Conservation (phyloP, 2,797 vertebrate genomes). For the Lacerta agilis region DNA sequence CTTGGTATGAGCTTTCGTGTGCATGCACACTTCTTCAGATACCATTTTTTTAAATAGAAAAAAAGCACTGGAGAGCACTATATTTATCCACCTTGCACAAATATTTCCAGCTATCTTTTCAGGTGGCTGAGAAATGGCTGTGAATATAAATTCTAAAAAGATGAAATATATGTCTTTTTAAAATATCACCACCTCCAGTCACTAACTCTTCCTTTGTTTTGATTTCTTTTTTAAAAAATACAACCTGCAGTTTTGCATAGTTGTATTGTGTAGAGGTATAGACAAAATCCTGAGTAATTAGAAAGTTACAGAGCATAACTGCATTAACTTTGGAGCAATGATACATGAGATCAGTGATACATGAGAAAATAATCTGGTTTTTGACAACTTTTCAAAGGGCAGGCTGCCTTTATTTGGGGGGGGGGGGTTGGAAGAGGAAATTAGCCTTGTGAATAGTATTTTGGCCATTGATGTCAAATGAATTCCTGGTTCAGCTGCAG, state of each 20-base stretch:
- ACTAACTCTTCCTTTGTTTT: no score
- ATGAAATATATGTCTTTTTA: no score
- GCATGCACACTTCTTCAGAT: no score
- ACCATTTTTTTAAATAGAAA: neutral
- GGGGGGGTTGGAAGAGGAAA: no score
- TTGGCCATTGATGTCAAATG: neutral
- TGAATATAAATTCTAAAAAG: constrained; percentile 17
- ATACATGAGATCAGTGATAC: no score
- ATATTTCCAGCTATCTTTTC: neutral
- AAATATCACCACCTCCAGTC: no score
- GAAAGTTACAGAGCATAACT: neutral
- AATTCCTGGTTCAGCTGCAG: neutral
- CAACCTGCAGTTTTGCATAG: neutral
- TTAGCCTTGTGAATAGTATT: neutral
- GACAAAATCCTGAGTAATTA: neutral
- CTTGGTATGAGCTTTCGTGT: no score
- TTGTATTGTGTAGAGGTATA: neutral
- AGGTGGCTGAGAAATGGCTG: neutral
- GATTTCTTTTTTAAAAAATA: no score
- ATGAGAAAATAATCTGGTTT: neutral
- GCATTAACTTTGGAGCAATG: neutral
- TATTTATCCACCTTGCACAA: neutral
- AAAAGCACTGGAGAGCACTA: neutral
- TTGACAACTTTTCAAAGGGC: neutral
- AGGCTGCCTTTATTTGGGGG: neutral